Conservation (phyloP, 2,797 vertebrate genomes). For the Allobates femoralis region DNA sequence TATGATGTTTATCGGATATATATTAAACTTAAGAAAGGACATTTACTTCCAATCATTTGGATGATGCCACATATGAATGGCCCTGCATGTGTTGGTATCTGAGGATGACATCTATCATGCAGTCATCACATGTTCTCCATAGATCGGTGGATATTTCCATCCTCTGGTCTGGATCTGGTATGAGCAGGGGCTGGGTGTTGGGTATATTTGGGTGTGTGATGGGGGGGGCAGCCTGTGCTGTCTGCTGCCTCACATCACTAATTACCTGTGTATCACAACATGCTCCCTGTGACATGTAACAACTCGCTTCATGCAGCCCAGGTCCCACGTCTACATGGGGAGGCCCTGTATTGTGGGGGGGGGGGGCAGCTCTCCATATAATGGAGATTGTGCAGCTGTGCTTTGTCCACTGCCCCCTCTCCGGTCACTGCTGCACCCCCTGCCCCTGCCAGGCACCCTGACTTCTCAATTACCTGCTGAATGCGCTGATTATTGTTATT, state of each 20-base stretch:
- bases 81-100: no score
- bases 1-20: no score
- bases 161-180: no score
- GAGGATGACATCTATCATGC: no score
- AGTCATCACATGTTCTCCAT: no score
- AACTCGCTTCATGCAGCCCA: conserved; percentile 48
- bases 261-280: conserved; percentile 65
- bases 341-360: background rate
- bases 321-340: conserved; percentile 30
- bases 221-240: conserved; percentile 1
- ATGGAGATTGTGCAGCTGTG: background rate
- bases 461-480: background rate
- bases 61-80: no score
- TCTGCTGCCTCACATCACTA: conserved; percentile 60
- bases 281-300: conserved; percentile 62
- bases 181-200: background rate
- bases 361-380: background rate
- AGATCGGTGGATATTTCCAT: no score
- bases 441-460: background rate
- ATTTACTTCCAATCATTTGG: no score
- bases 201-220: conserved; percentile 31
- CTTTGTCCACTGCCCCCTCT: background rate
- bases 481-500: conserved; percentile 2
- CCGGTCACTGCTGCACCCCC: background rate
- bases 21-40: no score